These are phyloP conservation scores for Gymnobelideus leadbeateri DNA, from an alignment of 2,113 vertebrate species.

Conservation along the genomic window DNA sequence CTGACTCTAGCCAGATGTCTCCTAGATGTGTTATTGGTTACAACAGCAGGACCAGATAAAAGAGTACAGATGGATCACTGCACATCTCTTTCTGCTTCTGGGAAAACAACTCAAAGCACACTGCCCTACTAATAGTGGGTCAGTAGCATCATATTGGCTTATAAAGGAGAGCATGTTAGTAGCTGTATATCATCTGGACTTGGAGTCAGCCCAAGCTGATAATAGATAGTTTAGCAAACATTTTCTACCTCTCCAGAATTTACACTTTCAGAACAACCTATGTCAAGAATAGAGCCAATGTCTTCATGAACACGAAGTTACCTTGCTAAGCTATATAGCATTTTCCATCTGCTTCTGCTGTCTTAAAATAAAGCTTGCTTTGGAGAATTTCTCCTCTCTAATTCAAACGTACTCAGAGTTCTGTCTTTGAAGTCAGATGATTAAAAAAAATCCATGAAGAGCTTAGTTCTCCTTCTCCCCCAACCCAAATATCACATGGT, in stretches of 20 bases:
- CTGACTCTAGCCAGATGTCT: neutral
- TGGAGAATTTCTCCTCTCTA: neutral
- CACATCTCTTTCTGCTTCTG: neutral
- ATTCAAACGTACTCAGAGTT: neutral
- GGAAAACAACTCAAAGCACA: neutral
- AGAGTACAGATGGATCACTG: neutral
- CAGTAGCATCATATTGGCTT: conserved; percentile 17
- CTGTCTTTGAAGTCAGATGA: neutral
- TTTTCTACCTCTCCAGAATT: conserved; percentile 1
- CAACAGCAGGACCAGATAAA: neutral
- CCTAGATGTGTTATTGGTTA: neutral
- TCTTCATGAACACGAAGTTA: conserved; percentile 7
- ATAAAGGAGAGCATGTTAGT: neutral
- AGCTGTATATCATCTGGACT: neutral
- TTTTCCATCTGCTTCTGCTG: neutral
- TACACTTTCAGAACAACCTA: neutral
- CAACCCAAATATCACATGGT: fast-evolving
- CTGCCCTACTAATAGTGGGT: neutral
- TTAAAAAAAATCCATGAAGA: neutral
- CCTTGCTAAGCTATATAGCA: neutral
- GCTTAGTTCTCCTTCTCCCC: neutral
- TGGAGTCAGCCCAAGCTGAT: neutral
- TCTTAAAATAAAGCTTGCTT: neutral
- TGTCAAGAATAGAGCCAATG: neutral
- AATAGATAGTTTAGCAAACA: neutral